Percentiles rank a stretch among this genome's conserved stretches.
phyloP scores from a whole-genome alignment of 1,140 invertebrate species.

The Linepithema humile region DNA sequence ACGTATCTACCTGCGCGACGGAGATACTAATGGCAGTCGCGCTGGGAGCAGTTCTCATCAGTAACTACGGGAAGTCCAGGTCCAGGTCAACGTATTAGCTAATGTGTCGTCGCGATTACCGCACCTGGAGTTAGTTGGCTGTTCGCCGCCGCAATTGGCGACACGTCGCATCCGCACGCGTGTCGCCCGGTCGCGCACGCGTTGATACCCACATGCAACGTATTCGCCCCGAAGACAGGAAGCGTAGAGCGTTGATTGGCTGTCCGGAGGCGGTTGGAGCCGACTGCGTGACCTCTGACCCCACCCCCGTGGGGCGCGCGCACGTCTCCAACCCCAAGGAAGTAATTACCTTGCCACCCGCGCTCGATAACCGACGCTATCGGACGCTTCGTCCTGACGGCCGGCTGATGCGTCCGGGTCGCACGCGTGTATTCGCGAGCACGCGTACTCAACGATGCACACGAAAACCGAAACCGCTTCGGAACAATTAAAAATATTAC shows the following conservation, averaged over 20 bases:
- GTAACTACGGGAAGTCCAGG: constrained; percentile 41
- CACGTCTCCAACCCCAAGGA: constrained; percentile 80
- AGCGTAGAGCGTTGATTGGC: constrained; percentile 80
- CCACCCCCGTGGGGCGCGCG: constrained; percentile 80
- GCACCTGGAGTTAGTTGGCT: constrained; percentile 46
- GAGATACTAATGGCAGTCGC: constrained; percentile 48
- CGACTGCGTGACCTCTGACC: constrained; percentile 80
- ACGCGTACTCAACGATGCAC: constrained; percentile 1
- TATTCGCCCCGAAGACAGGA: constrained; percentile 72
- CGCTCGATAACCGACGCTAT: constrained; percentile 80
- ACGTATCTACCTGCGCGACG: constrained; percentile 16
- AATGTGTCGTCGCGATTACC: constrained; percentile 57
- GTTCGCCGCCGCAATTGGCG: constrained; percentile 35
- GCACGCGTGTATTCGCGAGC: constrained; percentile 24
- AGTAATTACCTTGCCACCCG: constrained; percentile 81
- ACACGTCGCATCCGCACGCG: constrained; percentile 43
- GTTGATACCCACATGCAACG: constrained; percentile 45
- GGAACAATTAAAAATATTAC: background rate
- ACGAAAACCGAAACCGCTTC: background rate
- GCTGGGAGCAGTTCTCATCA: constrained; percentile 26
- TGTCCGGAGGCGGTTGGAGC: constrained; percentile 75
- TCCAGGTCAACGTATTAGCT: constrained; percentile 54
- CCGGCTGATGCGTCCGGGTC: constrained; percentile 7
- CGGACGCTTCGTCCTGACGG: constrained; percentile 55
- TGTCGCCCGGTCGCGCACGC: constrained; percentile 42